Evolutionary conservation across 2,888 invertebrate species (phyloP).

Genomic region (Chloroclysta siterata): DNA sequence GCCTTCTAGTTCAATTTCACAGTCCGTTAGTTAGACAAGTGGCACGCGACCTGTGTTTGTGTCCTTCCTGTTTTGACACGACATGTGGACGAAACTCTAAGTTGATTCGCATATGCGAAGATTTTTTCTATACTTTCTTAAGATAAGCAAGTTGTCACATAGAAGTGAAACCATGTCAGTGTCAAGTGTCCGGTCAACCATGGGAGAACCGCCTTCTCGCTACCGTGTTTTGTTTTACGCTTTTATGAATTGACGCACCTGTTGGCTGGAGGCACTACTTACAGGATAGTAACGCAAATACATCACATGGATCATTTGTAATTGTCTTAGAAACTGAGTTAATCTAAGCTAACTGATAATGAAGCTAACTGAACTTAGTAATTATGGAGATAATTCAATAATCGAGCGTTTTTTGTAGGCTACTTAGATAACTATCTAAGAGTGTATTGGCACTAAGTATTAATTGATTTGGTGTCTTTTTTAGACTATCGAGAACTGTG

Average conservation of each 20-base stretch:
- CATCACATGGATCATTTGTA: background rate
- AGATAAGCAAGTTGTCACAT: background rate
- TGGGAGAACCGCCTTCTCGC: background rate
- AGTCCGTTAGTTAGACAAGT: constrained; percentile 54
- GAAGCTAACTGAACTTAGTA: no score
- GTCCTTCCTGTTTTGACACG: constrained; percentile 77
- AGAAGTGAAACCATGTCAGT: constrained; percentile 25
- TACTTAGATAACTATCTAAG: no score
- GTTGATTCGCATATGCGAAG: constrained; percentile 69
- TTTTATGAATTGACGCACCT: no score
- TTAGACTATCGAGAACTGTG: no score
- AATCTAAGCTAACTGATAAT: no score
- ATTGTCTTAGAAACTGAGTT: background rate
- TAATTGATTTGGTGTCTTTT: no score
- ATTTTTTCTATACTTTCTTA: constrained; percentile 50
- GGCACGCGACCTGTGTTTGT: constrained; percentile 66
- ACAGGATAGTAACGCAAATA: no score
- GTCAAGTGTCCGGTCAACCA: background rate
- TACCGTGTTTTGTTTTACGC: background rate
- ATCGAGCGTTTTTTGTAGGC: no score
- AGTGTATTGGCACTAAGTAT: no score
- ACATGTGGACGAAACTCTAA: constrained; percentile 61
- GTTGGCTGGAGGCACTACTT: no score
- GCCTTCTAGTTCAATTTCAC: constrained; percentile 33
- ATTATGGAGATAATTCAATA: no score